Conservation (phyloP, 2,113 vertebrate species). For the Nycticryphes semicollaris region DNA sequence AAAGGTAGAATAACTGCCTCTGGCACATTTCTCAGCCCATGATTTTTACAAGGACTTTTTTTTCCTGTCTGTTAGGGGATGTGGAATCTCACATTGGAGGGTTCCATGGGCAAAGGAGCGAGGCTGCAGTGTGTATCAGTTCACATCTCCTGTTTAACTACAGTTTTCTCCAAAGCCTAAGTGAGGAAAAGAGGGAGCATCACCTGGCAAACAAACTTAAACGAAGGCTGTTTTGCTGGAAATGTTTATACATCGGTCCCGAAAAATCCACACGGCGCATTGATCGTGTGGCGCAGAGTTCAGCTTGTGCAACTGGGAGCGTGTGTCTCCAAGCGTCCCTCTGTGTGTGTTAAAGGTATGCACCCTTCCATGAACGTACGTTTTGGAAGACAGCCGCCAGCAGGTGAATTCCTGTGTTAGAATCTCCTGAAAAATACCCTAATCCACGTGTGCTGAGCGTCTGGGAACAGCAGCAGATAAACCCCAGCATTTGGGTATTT, state of each 20-base stretch:
- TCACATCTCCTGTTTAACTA: background rate
- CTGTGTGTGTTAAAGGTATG: background rate
- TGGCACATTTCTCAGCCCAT: background rate
- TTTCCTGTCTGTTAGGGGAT: background rate
- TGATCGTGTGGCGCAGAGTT: background rate
- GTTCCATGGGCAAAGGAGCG: background rate
- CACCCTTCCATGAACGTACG: background rate
- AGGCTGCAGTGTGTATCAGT: background rate
- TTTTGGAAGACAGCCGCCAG: background rate
- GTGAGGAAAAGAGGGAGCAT: background rate
- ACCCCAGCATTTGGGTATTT: background rate
- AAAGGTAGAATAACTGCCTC: background rate
- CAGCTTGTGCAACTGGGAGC: background rate
- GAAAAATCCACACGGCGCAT: background rate
- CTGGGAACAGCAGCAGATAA: background rate
- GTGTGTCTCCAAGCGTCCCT: background rate
- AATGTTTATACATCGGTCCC: background rate
- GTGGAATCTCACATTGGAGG: background rate
- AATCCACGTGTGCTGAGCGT: rapidly evolving
- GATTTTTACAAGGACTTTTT: constrained; percentile 31
- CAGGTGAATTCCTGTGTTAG: background rate
- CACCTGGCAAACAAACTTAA: background rate
- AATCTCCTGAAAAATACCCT: background rate
- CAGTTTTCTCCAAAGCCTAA: background rate
- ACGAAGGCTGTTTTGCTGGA: background rate